These are phyloP conservation scores for Nanger granti DNA, from an alignment of 2,113 vertebrate species.

Conservation along the genomic window DNA sequence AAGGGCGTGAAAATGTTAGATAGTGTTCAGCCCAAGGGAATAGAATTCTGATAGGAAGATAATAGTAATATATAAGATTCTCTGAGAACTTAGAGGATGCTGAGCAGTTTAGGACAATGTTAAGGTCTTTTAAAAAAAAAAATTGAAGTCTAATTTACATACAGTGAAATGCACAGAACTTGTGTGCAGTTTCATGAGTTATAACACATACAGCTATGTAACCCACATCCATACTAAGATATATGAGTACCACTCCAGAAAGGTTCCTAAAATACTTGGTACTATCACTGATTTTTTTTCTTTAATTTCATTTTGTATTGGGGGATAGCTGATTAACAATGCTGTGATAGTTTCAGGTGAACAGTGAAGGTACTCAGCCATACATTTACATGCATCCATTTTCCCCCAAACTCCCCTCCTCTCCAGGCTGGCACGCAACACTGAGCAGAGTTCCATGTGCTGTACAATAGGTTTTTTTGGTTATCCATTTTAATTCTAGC, in stretches of 20 bases:
- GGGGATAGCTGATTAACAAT: background rate
- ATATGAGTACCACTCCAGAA: background rate
- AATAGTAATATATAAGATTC: background rate
- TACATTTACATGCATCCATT: background rate
- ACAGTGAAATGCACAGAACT: background rate
- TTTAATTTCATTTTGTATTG: background rate
- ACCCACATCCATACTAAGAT: background rate
- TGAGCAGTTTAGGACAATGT: background rate
- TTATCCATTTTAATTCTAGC: too few species aligned
- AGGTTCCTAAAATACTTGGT: background rate
- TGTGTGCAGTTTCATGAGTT: background rate
- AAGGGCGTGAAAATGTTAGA: background rate
- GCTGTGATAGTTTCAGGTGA: background rate
- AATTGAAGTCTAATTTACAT: background rate
- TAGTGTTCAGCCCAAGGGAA: background rate
- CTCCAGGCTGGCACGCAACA: background rate
- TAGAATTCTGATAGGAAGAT: background rate
- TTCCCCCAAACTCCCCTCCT: background rate
- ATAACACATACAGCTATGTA: background rate
- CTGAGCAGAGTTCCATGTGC: background rate
- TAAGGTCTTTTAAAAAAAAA: background rate
- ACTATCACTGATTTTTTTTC: background rate
- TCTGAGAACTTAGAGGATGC: background rate
- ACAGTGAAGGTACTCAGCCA: background rate
- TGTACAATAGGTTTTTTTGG: too few species aligned